Conservation (phyloP, 1,140 invertebrate genomes). For the Macrobrachium rosenbergii region DNA sequence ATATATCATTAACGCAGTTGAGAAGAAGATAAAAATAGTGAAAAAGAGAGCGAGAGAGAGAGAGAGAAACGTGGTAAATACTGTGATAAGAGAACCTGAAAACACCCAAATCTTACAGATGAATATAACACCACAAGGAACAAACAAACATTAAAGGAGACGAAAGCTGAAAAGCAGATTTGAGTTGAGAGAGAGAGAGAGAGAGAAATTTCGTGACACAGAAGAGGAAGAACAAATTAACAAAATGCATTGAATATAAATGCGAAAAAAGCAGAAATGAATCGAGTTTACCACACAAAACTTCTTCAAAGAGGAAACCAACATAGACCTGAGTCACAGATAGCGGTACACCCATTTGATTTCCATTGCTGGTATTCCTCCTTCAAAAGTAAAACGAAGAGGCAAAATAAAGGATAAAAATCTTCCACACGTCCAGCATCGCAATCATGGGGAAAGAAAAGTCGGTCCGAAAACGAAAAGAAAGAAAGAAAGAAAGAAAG, state of each 20-base stretch:
- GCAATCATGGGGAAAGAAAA: too few species aligned
- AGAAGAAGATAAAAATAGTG: neutral
- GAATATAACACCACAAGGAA: neutral
- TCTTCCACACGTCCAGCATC: too few species aligned
- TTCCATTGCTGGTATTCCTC: too few species aligned
- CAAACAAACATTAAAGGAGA: constrained; percentile 13
- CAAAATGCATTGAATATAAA: neutral
- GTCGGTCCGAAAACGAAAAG: too few species aligned
- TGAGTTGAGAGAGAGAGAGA: constrained; percentile 22
- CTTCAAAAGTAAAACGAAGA: too few species aligned
- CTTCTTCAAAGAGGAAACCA: too few species aligned
- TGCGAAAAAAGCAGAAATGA: neutral
- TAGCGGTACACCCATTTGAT: too few species aligned
- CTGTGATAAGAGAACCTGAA: neutral
- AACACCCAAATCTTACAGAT: neutral
- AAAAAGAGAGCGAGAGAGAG: too few species aligned
- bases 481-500: too few species aligned
- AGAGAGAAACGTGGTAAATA: too few species aligned
- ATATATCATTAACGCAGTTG: neutral
- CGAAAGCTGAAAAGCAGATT: neutral
- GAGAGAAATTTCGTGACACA: neutral
- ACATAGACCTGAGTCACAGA: too few species aligned
- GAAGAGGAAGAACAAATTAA: neutral
- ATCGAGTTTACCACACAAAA: neutral
- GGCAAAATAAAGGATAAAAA: too few species aligned